Percentiles rank a stretch among this genome's conserved stretches.
phyloP scores from a whole-genome alignment of 2,888 invertebrate species.

The Dromius quadrimaculatus region DNA sequence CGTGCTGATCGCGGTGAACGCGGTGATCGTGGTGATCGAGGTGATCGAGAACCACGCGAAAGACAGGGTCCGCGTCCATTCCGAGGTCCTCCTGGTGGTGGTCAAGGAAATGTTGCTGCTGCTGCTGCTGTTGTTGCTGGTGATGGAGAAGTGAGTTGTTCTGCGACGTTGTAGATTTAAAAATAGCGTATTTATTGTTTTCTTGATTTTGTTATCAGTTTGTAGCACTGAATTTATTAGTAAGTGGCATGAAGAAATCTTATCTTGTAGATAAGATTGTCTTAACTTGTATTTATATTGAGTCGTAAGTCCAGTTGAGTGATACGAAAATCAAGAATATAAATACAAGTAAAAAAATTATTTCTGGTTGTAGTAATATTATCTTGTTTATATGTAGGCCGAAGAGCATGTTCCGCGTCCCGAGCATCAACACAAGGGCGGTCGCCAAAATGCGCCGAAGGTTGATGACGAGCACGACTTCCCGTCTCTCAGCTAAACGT shows the following conservation, averaged over 20 bases:
- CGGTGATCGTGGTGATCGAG: constrained; percentile 62
- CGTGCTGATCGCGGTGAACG: constrained; percentile 59
- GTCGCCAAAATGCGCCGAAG: constrained; percentile 76
- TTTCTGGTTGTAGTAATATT: background rate
- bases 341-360: too few relatives aligned
- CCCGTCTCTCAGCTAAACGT: constrained; percentile 86
- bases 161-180: background rate
- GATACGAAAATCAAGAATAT: too few relatives aligned
- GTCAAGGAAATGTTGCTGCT: constrained; percentile 11
- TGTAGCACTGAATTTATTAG: too few relatives aligned
- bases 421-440: constrained; percentile 50
- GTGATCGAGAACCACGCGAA: background rate
- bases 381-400: constrained; percentile 28
- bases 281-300: too few relatives aligned
- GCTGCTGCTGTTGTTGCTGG: constrained; percentile 14
- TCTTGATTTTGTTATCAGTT: too few relatives aligned
- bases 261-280: too few relatives aligned
- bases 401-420: constrained; percentile 45
- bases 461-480: constrained; percentile 97
- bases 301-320: too few relatives aligned
- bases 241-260: too few relatives aligned
- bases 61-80: constrained; percentile 58
- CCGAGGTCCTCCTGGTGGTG: constrained; percentile 58
- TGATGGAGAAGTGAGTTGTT: constrained; percentile 1
- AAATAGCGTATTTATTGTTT: too few relatives aligned